Evolutionary conservation across 2,113 vertebrate genomes (phyloP).

Genomic region (Psittacara wagleri): DNA sequence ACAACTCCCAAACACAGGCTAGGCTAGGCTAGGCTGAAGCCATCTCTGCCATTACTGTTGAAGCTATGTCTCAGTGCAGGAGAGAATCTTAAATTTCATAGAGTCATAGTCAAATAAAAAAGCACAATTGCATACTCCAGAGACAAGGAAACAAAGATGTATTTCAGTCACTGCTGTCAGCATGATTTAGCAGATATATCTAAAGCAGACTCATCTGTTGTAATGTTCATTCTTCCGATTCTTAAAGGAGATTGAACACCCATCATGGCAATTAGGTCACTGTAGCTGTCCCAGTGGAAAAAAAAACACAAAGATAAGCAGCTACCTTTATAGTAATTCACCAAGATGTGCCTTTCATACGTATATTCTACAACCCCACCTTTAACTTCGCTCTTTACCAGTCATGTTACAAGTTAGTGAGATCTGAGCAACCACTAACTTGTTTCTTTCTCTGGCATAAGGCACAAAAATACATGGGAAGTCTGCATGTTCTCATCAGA

Average conservation of each 20-base stretch:
- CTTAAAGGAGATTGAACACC: not conserved
- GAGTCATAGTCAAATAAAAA: not conserved
- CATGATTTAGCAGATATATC: not conserved
- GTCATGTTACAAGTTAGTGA: not conserved
- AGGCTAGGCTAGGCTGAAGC: not conserved
- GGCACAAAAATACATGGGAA: not conserved
- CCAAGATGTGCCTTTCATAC: not conserved
- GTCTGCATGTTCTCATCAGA: fast-evolving
- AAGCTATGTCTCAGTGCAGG: not conserved
- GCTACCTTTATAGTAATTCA: not conserved
- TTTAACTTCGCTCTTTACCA: not conserved
- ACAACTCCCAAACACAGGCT: not conserved
- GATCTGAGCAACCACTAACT: not conserved
- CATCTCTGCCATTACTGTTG: not conserved
- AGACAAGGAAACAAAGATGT: not conserved
- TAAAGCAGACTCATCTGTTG: not conserved
- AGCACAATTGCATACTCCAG: not conserved
- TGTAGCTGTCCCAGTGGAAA: not conserved
- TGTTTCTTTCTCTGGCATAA: not conserved
- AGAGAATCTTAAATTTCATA: not conserved
- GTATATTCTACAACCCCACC: not conserved
- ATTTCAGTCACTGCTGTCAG: not conserved
- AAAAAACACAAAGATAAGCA: not conserved
- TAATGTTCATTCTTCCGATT: not conserved
- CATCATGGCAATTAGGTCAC: not conserved